Percentiles rank a stretch among this genome's conserved stretches.
phyloP scores from a whole-genome alignment of 2,797 vertebrate species.

The Rhinoraja longicauda region DNA sequence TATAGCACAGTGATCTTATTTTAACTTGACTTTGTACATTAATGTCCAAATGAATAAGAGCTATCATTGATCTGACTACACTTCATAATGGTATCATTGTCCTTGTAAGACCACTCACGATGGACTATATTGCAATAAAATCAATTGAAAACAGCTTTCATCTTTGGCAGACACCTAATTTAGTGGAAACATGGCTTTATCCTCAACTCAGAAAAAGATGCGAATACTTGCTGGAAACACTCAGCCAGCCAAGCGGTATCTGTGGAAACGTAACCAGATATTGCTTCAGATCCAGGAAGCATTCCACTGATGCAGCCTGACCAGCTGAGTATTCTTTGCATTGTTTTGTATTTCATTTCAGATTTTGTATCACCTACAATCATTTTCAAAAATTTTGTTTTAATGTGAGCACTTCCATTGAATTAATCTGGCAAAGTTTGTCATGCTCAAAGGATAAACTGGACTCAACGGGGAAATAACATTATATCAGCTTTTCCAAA shows the following conservation, averaged over 20 bases:
- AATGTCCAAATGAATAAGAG: neutral
- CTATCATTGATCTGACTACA: neutral
- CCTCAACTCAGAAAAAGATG: neutral
- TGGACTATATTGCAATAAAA: neutral
- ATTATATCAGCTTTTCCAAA: neutral
- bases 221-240: neutral
- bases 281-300: no score
- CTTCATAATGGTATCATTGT: neutral
- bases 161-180: neutral
- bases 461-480: neutral
- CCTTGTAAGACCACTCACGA: constrained; percentile 14
- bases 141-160: neutral
- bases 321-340: no score
- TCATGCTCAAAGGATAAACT: neutral
- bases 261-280: no score
- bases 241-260: no score
- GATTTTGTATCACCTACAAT: no score
- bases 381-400: no score
- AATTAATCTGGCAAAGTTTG: neutral
- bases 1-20: constrained; percentile 1
- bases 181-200: neutral
- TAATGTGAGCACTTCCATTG: neutral
- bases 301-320: no score
- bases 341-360: no score
- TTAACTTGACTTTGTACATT: neutral